Percentiles rank a stretch among this genome's conserved stretches.
phyloP scores from a whole-genome alignment of 2,888 invertebrate species.

The Eumacrocentrus americanus region DNA sequence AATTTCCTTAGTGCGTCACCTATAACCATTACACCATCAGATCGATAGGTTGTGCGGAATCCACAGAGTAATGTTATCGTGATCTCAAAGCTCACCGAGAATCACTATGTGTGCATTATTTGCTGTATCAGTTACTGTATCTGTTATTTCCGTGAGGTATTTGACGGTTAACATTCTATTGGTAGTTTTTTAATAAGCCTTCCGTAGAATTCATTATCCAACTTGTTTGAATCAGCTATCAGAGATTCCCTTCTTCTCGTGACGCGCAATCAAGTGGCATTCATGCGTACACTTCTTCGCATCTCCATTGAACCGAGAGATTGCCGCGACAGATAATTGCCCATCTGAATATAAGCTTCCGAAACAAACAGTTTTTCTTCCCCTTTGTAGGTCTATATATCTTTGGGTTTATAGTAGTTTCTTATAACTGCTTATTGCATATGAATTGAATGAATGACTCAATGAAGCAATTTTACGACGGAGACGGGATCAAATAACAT shows the following conservation, averaged over 20 bases:
- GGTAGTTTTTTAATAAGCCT: neutral
- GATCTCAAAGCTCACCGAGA: neutral
- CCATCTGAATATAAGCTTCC: neutral
- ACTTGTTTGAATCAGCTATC: constrained; percentile 18
- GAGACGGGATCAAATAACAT: no score
- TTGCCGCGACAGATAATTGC: constrained; percentile 8
- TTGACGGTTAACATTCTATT: constrained; percentile 5
- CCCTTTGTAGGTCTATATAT: no score
- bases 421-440: no score
- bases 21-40: neutral
- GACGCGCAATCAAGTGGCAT: constrained; percentile 32
- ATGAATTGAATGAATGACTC: no score
- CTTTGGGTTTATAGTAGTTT: no score
- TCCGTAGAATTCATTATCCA: constrained; percentile 15
- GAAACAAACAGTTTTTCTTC: no score
- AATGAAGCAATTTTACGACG: no score
- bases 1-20: constrained; percentile 5
- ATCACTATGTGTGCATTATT: constrained; percentile 5
- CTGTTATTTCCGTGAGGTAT: constrained; percentile 4
- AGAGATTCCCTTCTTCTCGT: constrained; percentile 6
- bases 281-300: constrained; percentile 29
- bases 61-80: constrained; percentile 1
- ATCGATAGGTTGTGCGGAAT: neutral
- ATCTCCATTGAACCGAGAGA: constrained; percentile 1
- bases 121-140: neutral